Evolutionary conservation across 2,797 vertebrate species (phyloP).

Genomic region (Danio albolineatus): DNA sequence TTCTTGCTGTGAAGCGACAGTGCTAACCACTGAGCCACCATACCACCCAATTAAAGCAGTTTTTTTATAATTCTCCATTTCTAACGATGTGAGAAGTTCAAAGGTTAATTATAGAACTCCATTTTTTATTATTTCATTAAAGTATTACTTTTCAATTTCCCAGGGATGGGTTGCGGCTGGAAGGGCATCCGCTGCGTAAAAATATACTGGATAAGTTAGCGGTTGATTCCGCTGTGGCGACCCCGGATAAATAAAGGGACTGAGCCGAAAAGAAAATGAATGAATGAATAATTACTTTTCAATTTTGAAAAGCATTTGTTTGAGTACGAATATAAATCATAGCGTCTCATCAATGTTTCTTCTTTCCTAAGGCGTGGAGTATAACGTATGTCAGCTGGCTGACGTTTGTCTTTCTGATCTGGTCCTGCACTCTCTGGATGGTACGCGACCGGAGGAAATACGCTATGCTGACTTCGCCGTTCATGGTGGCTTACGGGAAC

Average conservation of each 20-base stretch:
- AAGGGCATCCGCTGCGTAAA: too few relatives aligned
- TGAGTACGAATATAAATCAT: background rate
- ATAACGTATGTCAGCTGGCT: slow-evolving; percentile 98
- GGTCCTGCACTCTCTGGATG: slow-evolving; percentile 97
- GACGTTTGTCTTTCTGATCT: slow-evolving; percentile 94
- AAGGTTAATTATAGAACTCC: background rate
- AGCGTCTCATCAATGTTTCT: background rate
- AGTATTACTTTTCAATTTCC: background rate
- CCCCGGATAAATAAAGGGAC: too few relatives aligned
- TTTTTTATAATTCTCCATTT: too few relatives aligned
- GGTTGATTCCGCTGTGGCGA: too few relatives aligned
- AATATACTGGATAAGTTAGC: too few relatives aligned
- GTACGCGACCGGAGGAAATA: slow-evolving; percentile 91
- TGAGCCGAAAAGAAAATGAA: too few relatives aligned
- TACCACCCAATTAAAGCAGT: too few relatives aligned
- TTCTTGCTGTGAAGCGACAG: too few relatives aligned
- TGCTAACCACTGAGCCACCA: too few relatives aligned
- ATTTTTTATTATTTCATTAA: background rate
- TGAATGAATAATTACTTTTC: too few relatives aligned
- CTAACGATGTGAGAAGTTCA: slow-evolving; percentile 82
- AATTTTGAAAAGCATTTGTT: background rate
- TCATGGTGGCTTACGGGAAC: slow-evolving; percentile 95
- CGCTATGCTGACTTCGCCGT: slow-evolving; percentile 95
- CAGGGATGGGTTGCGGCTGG: too few relatives aligned
- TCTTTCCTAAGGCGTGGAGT: slow-evolving; percentile 87